Evolutionary conservation across 2,113 vertebrate genomes (phyloP).

Genomic region (Triplophysa tibetana): DNA sequence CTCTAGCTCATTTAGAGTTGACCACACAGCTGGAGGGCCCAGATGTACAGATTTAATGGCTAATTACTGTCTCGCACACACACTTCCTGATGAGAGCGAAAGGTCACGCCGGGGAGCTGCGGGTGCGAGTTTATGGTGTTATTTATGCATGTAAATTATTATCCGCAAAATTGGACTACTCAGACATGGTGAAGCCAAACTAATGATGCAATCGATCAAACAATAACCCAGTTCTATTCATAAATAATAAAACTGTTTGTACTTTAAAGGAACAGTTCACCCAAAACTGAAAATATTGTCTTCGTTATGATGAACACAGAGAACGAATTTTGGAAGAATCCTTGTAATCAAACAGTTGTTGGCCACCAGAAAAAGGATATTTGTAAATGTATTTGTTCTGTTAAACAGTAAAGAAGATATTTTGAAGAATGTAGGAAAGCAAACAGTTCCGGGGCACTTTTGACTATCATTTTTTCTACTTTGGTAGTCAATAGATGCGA

Average conservation of each 20-base stretch:
- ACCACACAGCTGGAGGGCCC: slow-evolving; percentile 57
- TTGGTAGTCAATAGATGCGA: too few relatives aligned
- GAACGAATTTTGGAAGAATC: too few relatives aligned
- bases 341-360: too few relatives aligned
- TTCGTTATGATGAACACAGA: too few relatives aligned
- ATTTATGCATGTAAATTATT: slow-evolving; percentile 54
- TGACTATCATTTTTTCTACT: too few relatives aligned
- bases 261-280: background rate
- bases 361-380: too few relatives aligned
- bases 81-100: slow-evolving; percentile 44
- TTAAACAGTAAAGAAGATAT: too few relatives aligned
- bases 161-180: slow-evolving; percentile 49
- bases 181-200: slow-evolving; percentile 46
- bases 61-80: slow-evolving; percentile 55
- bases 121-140: slow-evolving; percentile 46
- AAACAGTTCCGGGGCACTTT: too few relatives aligned
- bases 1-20: slow-evolving; percentile 47
- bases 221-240: slow-evolving; percentile 19
- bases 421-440: too few relatives aligned
- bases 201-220: slow-evolving; percentile 57
- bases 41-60: slow-evolving; percentile 58
- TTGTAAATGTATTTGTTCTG: too few relatives aligned
- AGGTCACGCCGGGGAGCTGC: slow-evolving; percentile 41
- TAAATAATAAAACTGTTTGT: background rate
- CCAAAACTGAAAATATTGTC: too few relatives aligned